Conservation (phyloP, 2,113 vertebrate species). For the Anser cygnoides region DNA sequence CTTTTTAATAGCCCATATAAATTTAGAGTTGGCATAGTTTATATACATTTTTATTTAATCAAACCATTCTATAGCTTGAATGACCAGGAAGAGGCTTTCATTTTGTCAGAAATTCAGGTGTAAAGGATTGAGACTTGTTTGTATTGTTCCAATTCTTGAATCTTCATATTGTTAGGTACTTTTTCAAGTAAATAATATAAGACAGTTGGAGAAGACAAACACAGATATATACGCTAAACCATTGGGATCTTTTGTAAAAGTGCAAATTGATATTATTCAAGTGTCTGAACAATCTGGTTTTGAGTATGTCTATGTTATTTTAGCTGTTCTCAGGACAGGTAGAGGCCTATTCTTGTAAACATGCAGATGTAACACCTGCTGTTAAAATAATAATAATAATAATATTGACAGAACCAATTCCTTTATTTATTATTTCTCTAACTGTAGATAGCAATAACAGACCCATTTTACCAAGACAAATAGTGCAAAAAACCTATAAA, state of each 20-base stretch:
- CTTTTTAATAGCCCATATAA: background rate
- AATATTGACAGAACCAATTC: background rate
- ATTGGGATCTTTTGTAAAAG: background rate
- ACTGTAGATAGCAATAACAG: background rate
- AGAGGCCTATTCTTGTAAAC: background rate
- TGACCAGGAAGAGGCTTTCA: background rate
- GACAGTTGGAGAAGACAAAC: background rate
- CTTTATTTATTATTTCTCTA: background rate
- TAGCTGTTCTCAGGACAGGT: background rate
- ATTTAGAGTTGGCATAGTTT: background rate
- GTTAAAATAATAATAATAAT: background rate
- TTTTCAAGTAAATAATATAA: background rate
- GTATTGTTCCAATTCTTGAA: background rate
- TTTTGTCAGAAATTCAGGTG: background rate
- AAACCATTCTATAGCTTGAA: background rate
- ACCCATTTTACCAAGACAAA: background rate
- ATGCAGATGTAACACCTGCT: background rate
- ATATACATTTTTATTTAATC: background rate
- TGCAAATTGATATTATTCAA: background rate
- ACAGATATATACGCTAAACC: background rate
- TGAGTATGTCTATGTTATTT: background rate
- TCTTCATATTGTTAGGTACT: background rate
- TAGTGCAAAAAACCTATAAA: fast-evolving
- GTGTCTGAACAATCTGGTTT: background rate
- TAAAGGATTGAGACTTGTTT: background rate